A percentile compares a stretch with the other conserved stretches of the same genome.
Conservation (phyloP, 2,888 invertebrate species). For the Cenopis cana region DNA sequence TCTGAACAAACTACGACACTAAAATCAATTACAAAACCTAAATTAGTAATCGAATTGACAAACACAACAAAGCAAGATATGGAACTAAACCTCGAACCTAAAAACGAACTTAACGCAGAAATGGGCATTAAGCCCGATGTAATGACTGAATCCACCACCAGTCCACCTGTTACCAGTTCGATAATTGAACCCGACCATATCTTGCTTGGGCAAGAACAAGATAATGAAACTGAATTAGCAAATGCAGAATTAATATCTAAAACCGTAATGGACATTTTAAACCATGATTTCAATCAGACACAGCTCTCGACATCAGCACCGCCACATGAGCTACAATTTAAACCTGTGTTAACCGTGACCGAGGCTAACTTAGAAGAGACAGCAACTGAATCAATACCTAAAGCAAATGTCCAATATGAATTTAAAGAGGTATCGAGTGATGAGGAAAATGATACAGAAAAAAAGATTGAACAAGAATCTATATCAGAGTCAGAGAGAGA, state of each 20-base stretch:
- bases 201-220: constrained; percentile 32
- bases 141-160: not conserved
- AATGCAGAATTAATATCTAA: constrained; percentile 49
- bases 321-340: constrained; percentile 51
- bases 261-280: constrained; percentile 14
- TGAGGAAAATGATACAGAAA: not conserved
- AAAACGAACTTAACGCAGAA: constrained; percentile 47
- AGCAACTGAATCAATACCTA: not conserved
- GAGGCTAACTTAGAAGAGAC: constrained; percentile 3
- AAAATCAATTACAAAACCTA: constrained; percentile 53
- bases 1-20: constrained; percentile 39
- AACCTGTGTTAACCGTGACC: constrained; percentile 34
- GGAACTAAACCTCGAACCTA: constrained; percentile 29
- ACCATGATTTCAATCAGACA: constrained; percentile 40
- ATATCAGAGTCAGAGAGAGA: too few species aligned
- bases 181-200: constrained; percentile 3
- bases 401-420: not conserved
- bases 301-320: constrained; percentile 41
- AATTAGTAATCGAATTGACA: constrained; percentile 48
- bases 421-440: not conserved
- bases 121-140: constrained; percentile 50
- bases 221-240: constrained; percentile 49
- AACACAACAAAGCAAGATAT: not conserved
- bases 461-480: constrained; percentile 45
- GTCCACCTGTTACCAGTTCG: not conserved